Base-by-base conservation (phyloP, 2,888 invertebrate species). In the Cremastinae sp. region DNA sequence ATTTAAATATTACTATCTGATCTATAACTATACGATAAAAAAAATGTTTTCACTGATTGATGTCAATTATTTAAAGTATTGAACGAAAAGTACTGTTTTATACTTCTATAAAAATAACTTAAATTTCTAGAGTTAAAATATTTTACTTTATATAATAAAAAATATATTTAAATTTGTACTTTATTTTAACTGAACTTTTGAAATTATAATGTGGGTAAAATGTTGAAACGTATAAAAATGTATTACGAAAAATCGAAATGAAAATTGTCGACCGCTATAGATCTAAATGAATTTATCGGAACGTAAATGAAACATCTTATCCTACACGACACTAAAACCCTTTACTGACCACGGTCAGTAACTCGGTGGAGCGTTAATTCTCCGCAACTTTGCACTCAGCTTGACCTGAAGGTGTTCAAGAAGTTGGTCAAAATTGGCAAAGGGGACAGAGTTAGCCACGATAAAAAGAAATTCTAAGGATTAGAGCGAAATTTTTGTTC, bases 301-400 rank as follows among this genome's bases (percentile, higher is more conserved):
- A 10, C 2, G 7, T 56, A 28, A 16, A 0, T 18, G 20, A 18
- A 9, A 64, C 58, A 39, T 22, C 28, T 56, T 64, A 64, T 49
- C 20, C 22, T 47, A 8, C 35, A 47, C n/a, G 43, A 58, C 16
- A 28, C 28, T 12, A 9, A 72, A 53, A 49, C 39, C 58, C 7
- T 37, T 47, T 68, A 12, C 49, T 41, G 41, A 61, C 47, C 62
- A n/a, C 0, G 58, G 18, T 47, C 9, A 45, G 49, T 49, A 64
- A 55, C 56, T 64, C 28, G 51, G 28, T 41, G 4, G 58, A 72
- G 64, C 64, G 64, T 49, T 64, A 22, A 51, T 16, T 12, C 39
- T 14, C 18, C 12, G 18, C 4, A 72, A 72, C 64, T 72, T 72
- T 64, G 64, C 64, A 64, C 51, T 72, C 43, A 55, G 55, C 41